Evolutionary conservation across 2,113 vertebrate genomes (phyloP).

Genomic region (Nymphicus hollandicus): DNA sequence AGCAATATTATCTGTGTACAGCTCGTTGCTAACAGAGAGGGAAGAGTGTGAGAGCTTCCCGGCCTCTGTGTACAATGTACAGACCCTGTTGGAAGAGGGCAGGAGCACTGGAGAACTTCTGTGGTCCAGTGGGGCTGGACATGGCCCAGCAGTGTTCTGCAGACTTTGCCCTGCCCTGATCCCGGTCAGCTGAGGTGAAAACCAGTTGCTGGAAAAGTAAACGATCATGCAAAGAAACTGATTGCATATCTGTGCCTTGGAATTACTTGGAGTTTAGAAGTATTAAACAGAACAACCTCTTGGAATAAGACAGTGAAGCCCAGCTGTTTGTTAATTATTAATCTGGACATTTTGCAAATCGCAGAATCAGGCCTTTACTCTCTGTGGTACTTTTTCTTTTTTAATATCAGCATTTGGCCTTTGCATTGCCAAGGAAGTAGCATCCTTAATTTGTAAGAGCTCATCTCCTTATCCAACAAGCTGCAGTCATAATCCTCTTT

Average conservation of each 20-base stretch:
- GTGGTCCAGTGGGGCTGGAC: fast-evolving
- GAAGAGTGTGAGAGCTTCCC: background rate
- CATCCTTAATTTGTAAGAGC: constrained; percentile 38
- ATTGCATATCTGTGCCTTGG: background rate
- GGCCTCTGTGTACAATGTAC: fast-evolving
- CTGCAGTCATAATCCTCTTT: constrained; percentile 39
- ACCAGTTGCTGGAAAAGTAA: background rate
- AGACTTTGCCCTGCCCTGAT: background rate
- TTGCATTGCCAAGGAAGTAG: background rate
- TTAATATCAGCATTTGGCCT: constrained; percentile 4
- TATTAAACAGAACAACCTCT: constrained; percentile 10
- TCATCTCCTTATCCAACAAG: constrained; percentile 50
- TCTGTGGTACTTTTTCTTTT: background rate
- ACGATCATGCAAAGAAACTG: background rate
- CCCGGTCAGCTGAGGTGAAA: background rate
- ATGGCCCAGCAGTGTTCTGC: background rate
- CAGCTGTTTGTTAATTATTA: background rate
- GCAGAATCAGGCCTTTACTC: background rate
- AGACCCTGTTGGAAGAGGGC: background rate
- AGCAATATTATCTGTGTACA: background rate
- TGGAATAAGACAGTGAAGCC: background rate
- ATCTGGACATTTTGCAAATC: background rate
- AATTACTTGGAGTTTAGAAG: constrained; percentile 23
- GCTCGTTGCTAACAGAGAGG: background rate
- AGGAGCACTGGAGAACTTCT: background rate